Base-by-base conservation (phyloP, 2,797 vertebrate genomes). In the Rhinella marina region DNA sequence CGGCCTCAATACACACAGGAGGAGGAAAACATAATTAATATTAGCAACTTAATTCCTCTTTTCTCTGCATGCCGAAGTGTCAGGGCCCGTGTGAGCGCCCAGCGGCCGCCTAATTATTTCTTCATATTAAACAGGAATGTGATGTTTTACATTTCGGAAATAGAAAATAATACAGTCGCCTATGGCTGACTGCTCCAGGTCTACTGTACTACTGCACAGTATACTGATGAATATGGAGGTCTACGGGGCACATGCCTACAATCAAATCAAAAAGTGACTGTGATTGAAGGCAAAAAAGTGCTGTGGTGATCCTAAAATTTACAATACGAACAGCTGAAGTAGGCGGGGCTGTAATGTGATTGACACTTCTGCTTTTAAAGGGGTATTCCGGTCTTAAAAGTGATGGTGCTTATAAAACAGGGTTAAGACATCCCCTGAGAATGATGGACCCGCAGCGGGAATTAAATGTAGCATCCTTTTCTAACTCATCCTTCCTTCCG, bases 1-100 rank as follows among this genome's bases (percentile, higher is more conserved):
- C 82, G 41, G 89, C 92, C 89, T 89, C 72, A 91, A 91, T 90
- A 91, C 87, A 66, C 81, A 83, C 84, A 91, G 85, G 0, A 0
- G 90, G 90, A 91, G 82, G 72, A 72, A 83, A 90, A 86, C 79
- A 25, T 92, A 93, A 93, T 93, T 94, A 93, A 93, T 92, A 92
- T 90, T 52, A 85, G 88, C 90, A 72, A 64, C 91, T 92, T 93
- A 89, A 92, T 91, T 91, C 82, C 90, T 90, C 85, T 84, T 81
- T 88, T 80, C 91, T 90, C 90, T 90, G 76, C 88, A 84, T 87
- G 87, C 73, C 86, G 83, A 82, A 8, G 48, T 88, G 91, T 90
- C 91, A 92, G 91, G 91, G 77, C 90, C 90, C 90, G 91, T 85
- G 82, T 92, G 88, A 86, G 90, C 88, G 68, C 68, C 48, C 8